These are phyloP conservation scores for Drymodes brunneopygia DNA, from an alignment of 2,113 vertebrate species.

Conservation along the genomic window DNA sequence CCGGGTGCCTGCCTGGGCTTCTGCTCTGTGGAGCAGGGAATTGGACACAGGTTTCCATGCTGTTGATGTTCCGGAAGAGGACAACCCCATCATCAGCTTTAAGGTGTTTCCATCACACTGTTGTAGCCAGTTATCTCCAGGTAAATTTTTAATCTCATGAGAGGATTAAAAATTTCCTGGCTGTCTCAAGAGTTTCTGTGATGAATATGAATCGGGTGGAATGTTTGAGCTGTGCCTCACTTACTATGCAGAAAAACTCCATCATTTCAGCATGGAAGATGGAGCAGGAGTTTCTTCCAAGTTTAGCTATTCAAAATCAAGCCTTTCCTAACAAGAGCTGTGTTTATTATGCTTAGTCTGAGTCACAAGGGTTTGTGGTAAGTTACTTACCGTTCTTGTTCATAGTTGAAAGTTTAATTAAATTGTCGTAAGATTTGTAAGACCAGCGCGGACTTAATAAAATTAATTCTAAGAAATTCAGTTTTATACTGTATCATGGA, in stretches of 20 bases:
- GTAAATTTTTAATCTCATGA: background rate
- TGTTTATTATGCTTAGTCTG: background rate
- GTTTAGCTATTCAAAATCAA: background rate
- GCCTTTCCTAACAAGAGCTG: background rate
- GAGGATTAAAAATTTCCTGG: background rate
- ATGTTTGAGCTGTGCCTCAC: background rate
- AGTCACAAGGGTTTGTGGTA: background rate
- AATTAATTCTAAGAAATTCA: background rate
- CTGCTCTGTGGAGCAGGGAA: background rate
- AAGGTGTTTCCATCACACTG: fast-evolving
- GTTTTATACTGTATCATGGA: background rate
- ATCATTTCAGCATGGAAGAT: background rate
- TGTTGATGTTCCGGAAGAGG: background rate
- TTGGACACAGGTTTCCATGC: background rate
- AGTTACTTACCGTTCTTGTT: background rate
- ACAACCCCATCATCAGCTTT: background rate
- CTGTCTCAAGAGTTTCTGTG: background rate
- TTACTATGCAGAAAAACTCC: background rate
- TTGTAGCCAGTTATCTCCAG: background rate
- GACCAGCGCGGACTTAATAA: background rate
- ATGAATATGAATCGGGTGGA: background rate
- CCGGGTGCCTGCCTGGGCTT: background rate
- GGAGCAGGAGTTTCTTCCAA: background rate
- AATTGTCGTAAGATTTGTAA: background rate
- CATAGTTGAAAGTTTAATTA: background rate